These are phyloP conservation scores for Aricia artaxerxes DNA, from an alignment of 2,888 invertebrate species.

Conservation along the genomic window DNA sequence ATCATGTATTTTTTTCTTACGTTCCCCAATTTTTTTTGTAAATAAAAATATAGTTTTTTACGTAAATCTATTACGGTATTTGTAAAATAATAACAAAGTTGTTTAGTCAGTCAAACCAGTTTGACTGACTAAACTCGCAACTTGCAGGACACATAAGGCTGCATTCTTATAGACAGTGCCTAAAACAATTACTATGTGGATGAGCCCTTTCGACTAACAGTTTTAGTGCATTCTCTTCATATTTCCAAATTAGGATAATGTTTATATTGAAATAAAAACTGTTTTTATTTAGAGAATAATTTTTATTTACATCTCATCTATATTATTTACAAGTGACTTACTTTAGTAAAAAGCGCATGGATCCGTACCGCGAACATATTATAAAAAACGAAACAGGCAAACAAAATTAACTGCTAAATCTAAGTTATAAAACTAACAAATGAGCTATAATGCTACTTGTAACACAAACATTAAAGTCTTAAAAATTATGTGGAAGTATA, in stretches of 20 bases:
- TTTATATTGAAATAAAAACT: slow-evolving; percentile 57
- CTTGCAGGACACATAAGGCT: not conserved
- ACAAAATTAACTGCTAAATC: slow-evolving; percentile 44
- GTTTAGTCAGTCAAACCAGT: no score
- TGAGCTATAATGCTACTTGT: not conserved
- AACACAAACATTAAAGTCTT: not conserved
- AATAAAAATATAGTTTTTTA: not conserved
- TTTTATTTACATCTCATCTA: slow-evolving; percentile 74
- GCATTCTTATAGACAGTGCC: not conserved
- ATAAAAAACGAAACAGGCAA: slow-evolving; percentile 46
- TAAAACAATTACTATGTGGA: not conserved
- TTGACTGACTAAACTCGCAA: not conserved
- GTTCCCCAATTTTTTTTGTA: no score
- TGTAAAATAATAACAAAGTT: not conserved
- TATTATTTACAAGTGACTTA: slow-evolving; percentile 63
- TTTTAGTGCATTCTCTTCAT: slow-evolving; percentile 28
- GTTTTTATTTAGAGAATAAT: slow-evolving; percentile 68
- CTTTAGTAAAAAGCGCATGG: slow-evolving; percentile 49
- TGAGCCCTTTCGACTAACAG: not conserved
- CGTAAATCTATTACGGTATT: not conserved
- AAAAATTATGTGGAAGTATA: not conserved
- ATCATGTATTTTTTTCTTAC: not conserved
- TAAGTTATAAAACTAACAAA: slow-evolving; percentile 10
- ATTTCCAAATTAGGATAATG: slow-evolving; percentile 48
- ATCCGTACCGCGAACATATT: slow-evolving; percentile 43